Evolutionary conservation across 1,140 invertebrate genomes (phyloP), one percentile per base, ranked within the genome.

Genomic region (Drosophila quadrilineata): DNA sequence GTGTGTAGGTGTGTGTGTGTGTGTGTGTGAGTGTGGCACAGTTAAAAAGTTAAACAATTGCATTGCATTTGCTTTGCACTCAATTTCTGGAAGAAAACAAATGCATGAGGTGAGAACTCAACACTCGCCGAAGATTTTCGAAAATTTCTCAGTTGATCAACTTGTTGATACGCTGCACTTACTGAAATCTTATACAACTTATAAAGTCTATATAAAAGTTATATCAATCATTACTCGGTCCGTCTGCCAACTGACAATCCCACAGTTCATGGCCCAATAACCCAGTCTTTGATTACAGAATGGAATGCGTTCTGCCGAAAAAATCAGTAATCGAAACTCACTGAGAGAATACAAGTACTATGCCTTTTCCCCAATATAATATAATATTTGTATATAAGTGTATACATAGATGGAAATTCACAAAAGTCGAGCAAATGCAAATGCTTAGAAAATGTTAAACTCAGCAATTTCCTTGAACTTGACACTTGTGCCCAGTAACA

Each of bases 381-480:
- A 19, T 26, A 22, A n/a, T n/a, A n/a, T n/a, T n/a, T n/a, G n/a
- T n/a, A n/a, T n/a, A n/a, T n/a, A n/a, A n/a, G n/a, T n/a, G n/a
- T n/a, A n/a, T n/a, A n/a, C n/a, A n/a, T n/a, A 62, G 40, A 28
- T 12, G 21, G 36, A 36, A 45, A 50, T 41, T 50, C 12, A 33
- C 17, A 59, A 33, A 63, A 33, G 50, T 28, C 21, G 35, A 53
- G 31, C 24, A 8, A 64, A 62, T 75, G 16, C 19, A 62, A 69
- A 80, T 50, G 60, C 60, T 77, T 43, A 57, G 24, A 75, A 85
- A 75, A 58, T 80, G 80, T 69, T 64, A 86, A n/a, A 45, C 80
- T 53, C 52, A 64, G 80, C 80, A 75, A 67, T 86, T 86, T 86
- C 80, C 80, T 73, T 86, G 80, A 86, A 86, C 80, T 86, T 86